Conservation (phyloP, 2,888 invertebrate genomes). For the Mantis religiosa region DNA sequence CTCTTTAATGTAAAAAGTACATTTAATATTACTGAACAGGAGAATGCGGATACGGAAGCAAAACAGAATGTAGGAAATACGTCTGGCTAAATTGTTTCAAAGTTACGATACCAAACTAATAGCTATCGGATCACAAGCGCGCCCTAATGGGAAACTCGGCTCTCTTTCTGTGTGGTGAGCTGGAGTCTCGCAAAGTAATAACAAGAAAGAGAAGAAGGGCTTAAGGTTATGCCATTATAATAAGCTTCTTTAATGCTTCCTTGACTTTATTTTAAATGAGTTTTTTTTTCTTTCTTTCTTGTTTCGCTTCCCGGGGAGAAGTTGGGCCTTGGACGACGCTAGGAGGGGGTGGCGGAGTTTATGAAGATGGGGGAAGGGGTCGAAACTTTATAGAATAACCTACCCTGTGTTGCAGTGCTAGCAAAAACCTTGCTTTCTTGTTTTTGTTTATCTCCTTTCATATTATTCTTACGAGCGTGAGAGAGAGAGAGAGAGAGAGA, state of each 20-base stretch:
- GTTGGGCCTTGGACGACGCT: slow-evolving; percentile 11
- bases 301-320: slow-evolving; percentile 16
- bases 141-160: too few relatives aligned
- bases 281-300: slow-evolving; percentile 21
- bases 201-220: background rate
- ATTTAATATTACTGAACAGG: too few relatives aligned
- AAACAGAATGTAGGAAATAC: too few relatives aligned
- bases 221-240: slow-evolving; percentile 31
- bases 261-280: slow-evolving; percentile 32
- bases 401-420: too few relatives aligned
- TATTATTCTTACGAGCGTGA: slow-evolving; percentile 10
- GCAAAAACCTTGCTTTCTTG: background rate
- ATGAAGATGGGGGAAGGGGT: slow-evolving; percentile 4
- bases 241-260: slow-evolving; percentile 32
- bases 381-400: background rate
- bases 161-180: too few relatives aligned
- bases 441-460: slow-evolving; percentile 20
- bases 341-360: slow-evolving; percentile 12
- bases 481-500: too few relatives aligned
- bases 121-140: too few relatives aligned
- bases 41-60: too few relatives aligned
- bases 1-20: too few relatives aligned
- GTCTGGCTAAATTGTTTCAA: too few relatives aligned
- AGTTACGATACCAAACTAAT: too few relatives aligned
- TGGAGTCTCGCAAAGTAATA: background rate